phyloP scores from a whole-genome alignment of 2,888 invertebrate species.

The Trileptium ribeirensis region DNA sequence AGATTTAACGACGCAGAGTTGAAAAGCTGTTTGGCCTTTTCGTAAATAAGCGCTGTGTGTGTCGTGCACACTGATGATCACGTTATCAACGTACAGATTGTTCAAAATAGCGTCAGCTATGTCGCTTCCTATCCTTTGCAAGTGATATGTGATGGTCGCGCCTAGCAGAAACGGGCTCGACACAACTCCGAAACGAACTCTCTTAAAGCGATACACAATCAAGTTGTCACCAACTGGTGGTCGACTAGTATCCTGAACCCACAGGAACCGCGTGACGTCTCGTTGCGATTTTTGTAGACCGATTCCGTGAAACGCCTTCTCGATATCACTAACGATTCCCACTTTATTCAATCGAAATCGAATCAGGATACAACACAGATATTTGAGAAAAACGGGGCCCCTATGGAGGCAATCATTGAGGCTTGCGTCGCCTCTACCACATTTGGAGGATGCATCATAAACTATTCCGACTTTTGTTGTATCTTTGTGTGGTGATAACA shows the following conservation, averaged over 20 bases:
- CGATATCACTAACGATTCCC: conserved; percentile 31
- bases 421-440: background rate
- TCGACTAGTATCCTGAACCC: conserved; percentile 20
- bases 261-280: conserved; percentile 31
- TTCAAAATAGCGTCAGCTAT: conserved; percentile 16
- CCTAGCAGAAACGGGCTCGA: conserved; percentile 29
- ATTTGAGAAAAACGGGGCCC: conserved; percentile 28
- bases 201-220: conserved; percentile 31
- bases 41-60: background rate
- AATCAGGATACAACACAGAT: conserved; percentile 26
- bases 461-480: background rate
- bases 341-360: conserved; percentile 29
- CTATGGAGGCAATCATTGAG: conserved; percentile 36
- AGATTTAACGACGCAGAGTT: background rate
- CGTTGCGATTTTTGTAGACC: conserved; percentile 31
- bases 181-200: conserved; percentile 35
- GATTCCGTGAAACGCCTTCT: conserved; percentile 18
- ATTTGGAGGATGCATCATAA: background rate
- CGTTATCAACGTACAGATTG: conserved; percentile 19
- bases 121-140: background rate
- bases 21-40: background rate
- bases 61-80: background rate
- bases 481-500: background rate
- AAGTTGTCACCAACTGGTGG: conserved; percentile 2
- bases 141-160: conserved; percentile 16